Evolutionary conservation across 2,113 vertebrate species (phyloP).

Genomic region (Gavialis gangeticus): DNA sequence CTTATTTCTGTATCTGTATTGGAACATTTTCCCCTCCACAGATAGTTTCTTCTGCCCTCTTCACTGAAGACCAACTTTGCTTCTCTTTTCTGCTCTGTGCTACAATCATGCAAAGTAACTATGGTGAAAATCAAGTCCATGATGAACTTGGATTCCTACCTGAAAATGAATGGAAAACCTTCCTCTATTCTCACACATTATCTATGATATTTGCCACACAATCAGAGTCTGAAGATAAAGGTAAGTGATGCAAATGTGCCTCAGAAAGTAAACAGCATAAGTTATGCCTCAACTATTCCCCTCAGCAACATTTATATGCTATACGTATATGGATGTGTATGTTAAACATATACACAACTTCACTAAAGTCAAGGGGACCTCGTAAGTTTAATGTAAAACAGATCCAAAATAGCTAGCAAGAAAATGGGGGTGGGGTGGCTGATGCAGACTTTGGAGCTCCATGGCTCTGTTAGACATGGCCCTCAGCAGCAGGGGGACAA

Average conservation of each 20-base stretch:
- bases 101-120: constrained; percentile 65
- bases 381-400: background rate
- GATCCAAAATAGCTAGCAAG: background rate
- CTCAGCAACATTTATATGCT: too few species aligned
- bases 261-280: background rate
- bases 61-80: constrained; percentile 73
- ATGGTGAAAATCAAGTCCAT: background rate
- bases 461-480: too few species aligned
- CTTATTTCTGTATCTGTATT: background rate
- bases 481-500: too few species aligned
- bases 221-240: background rate
- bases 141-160: constrained; percentile 35
- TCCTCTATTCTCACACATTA: constrained; percentile 66
- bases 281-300: too few species aligned
- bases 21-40: background rate
- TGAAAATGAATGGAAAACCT: constrained; percentile 71
- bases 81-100: constrained; percentile 77
- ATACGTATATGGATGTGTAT: too few species aligned
- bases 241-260: constrained; percentile 36
- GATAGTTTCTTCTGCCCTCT: constrained; percentile 72
- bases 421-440: too few species aligned
- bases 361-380: background rate
- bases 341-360: background rate
- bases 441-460: too few species aligned
- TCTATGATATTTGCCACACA: constrained; percentile 25